Evolutionary conservation across 2,113 vertebrate genomes (phyloP).

Genomic region (Varanus komodoensis): DNA sequence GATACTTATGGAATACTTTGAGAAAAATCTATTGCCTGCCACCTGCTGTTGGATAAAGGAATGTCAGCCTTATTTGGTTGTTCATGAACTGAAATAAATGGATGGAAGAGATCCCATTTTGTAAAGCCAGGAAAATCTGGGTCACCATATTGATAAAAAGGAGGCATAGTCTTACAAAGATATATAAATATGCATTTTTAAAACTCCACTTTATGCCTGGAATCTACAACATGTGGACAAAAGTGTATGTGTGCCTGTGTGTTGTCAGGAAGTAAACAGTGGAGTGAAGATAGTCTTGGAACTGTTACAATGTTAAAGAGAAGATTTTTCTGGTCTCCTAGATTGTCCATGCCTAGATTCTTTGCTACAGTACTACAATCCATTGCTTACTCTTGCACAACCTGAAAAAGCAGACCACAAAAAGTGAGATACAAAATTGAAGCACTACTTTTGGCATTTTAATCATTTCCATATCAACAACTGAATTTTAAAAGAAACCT

Average conservation of each 20-base stretch:
- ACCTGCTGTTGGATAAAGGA: background rate
- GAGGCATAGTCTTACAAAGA: constrained; percentile 28
- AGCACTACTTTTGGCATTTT: too few relatives aligned
- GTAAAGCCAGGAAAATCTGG: background rate
- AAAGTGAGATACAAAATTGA: too few relatives aligned
- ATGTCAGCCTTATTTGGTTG: background rate
- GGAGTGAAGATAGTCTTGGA: background rate
- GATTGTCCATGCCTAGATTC: too few relatives aligned
- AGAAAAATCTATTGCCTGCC: too few relatives aligned
- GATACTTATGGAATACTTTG: too few relatives aligned
- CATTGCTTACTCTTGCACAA: too few relatives aligned
- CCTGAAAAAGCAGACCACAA: too few relatives aligned
- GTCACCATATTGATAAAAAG: background rate
- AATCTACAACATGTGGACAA: background rate
- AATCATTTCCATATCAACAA: too few relatives aligned
- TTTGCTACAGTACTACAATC: too few relatives aligned
- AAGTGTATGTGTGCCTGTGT: background rate
- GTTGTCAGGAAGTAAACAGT: background rate
- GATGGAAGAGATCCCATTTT: too few relatives aligned
- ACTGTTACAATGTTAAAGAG: background rate
- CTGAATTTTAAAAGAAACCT: too few relatives aligned
- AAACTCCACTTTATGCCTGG: background rate
- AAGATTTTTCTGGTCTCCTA: background rate
- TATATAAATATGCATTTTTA: constrained; percentile 10
- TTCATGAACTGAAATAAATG: background rate